Conservation (phyloP, 2,888 invertebrate species). For the Dexiosoma caninum region DNA sequence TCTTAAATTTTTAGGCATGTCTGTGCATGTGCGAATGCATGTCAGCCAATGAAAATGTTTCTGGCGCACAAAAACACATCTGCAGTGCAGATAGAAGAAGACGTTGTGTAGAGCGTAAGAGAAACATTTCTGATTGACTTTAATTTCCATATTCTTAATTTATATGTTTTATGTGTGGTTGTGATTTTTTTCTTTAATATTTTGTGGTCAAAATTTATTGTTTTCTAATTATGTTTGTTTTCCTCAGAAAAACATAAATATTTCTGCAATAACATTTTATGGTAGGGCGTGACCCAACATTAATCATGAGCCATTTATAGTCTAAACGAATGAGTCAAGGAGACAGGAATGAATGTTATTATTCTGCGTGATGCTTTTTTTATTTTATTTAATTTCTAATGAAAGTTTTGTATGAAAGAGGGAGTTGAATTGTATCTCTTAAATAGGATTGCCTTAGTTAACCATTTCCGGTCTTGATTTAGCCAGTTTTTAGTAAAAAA, state of each 20-base stretch:
- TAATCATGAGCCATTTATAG: conserved; percentile 57
- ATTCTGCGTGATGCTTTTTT: conserved; percentile 1
- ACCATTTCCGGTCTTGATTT: no score
- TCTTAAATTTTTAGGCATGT: neutral
- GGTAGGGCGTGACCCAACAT: conserved; percentile 61
- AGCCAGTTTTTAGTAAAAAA: no score
- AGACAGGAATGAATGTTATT: neutral
- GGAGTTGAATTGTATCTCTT: conserved; percentile 35
- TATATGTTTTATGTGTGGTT: neutral
- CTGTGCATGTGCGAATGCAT: neutral
- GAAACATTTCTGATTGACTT: conserved; percentile 42
- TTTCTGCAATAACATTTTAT: conserved; percentile 60
- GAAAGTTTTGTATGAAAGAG: conserved; percentile 4
- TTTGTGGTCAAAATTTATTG: conserved; percentile 39
- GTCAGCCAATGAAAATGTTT: conserved; percentile 21
- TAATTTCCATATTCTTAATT: conserved; percentile 20
- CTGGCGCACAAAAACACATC: neutral
- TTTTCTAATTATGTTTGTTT: conserved; percentile 61
- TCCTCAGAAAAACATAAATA: conserved; percentile 55
- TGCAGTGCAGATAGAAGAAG: neutral
- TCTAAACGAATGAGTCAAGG: conserved; percentile 23
- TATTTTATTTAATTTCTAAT: conserved; percentile 3
- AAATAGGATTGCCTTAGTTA: no score
- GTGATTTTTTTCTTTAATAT: neutral
- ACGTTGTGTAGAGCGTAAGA: neutral